A percentile compares a stretch with the other conserved stretches of the same genome.
Conservation (phyloP, 1,140 invertebrate species). For the Melipona quadrifasciata region DNA sequence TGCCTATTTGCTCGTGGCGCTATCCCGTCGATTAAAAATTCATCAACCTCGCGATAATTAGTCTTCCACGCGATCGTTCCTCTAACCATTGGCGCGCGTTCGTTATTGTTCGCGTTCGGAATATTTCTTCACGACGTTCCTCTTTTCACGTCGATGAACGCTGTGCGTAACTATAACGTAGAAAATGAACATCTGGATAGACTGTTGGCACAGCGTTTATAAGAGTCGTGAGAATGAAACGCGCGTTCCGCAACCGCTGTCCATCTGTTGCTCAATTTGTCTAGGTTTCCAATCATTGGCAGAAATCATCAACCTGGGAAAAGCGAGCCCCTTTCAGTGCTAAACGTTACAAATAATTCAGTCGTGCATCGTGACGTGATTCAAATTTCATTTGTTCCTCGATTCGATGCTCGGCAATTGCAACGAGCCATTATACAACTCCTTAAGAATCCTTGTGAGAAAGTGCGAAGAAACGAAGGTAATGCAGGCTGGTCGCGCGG, state of each 20-base stretch:
- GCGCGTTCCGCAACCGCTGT: not conserved
- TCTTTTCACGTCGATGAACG: no score
- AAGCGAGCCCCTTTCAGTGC: not conserved
- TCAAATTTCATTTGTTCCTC: not conserved
- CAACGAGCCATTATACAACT: not conserved
- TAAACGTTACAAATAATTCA: not conserved
- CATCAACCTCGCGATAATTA: constrained; percentile 56
- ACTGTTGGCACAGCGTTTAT: not conserved
- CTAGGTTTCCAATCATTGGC: not conserved
- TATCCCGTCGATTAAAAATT: constrained; percentile 22
- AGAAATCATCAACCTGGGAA: not conserved
- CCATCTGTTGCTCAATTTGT: not conserved
- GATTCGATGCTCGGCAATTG: not conserved
- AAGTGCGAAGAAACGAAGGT: not conserved
- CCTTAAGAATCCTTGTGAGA: constrained; percentile 8
- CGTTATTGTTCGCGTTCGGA: not conserved
- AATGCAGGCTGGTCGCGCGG: not conserved
- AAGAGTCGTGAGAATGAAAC: not conserved
- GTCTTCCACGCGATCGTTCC: not conserved
- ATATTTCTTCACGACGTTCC: not conserved
- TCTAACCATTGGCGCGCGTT: not conserved
- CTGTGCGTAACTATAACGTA: no score
- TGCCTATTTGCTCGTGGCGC: constrained; percentile 1
- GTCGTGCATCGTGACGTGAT: not conserved
- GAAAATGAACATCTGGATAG: not conserved